Percentiles rank a stretch among this genome's conserved stretches.
phyloP scores from a whole-genome alignment of 2,888 invertebrate genomes.

The Pyrrhosoma nymphula region DNA sequence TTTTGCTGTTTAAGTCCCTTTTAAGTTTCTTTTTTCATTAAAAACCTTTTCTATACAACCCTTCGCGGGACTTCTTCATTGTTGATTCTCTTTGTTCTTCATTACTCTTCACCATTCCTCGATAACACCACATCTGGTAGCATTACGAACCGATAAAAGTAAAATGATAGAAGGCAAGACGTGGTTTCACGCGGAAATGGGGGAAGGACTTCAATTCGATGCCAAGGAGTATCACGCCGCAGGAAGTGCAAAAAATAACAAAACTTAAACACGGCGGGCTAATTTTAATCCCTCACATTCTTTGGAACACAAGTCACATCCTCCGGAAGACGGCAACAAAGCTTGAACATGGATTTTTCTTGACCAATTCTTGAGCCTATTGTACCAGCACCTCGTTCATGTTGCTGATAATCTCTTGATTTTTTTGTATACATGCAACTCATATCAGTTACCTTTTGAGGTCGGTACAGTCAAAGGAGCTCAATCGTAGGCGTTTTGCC shows the following conservation, averaged over 20 bases:
- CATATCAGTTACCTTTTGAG: too few species aligned
- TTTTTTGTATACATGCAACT: background rate
- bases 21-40: too few species aligned
- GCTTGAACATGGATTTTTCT: background rate
- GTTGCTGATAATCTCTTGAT: background rate
- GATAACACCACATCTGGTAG: too few species aligned
- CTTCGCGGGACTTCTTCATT: too few species aligned
- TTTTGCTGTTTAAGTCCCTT: too few species aligned
- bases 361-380: background rate
- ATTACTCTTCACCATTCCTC: too few species aligned
- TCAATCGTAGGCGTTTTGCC: too few species aligned
- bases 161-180: background rate
- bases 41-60: too few species aligned
- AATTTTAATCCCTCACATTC: background rate
- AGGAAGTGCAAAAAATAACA: constrained; percentile 10
- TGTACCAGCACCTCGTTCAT: background rate
- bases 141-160: too few species aligned
- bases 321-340: background rate
- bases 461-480: too few species aligned
- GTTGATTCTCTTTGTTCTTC: too few species aligned
- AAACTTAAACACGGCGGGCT: background rate
- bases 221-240: background rate
- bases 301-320: background rate
- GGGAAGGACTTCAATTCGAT: background rate
- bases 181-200: background rate